Base-by-base conservation (phyloP, 64 coral and sea anemone genomes). In the Montipora sp. region DNA sequence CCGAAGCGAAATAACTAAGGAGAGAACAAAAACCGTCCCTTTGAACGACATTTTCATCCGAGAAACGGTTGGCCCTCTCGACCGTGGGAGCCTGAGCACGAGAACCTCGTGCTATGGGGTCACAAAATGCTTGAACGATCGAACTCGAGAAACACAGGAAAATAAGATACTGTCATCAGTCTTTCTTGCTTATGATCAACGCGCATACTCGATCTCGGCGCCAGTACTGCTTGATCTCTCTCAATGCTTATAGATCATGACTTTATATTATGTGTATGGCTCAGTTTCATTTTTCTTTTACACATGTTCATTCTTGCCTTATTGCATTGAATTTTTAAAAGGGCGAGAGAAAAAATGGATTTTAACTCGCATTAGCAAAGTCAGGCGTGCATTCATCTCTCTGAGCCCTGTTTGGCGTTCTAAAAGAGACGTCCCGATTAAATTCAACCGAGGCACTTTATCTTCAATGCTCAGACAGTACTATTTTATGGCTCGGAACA, bases 341-440 rank as follows among this genome's bases (percentile, higher is more conserved):
- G 71, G 2, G n/a, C 20, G 71, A 36, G 36, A 36, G 36, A 59
- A 23, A 83, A 83, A 83, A 83, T 83, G 20, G 20, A 66, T 83
- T 83, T 22, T 83, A 83, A 60, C 55, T 83, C 50, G 58, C 80
- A 83, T 83, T 83, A 83, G 46, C 50, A 53, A 83, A 83, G 80
- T 83, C 55, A 59, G 80, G 80, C 57, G 60, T 83, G 80, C 80
- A 83, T 83, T 23, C 51, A 83, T 83, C 80, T 83, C 80, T 60
- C 80, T 61, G 55, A 61, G 80, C 49, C 80, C 79, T 59, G 15
- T 83, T 83, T 83, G 80, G 44, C 0, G 80, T 83, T 83, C 80
- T 36, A 36, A 51, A 83, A 83, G 21, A 83, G 36, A 63, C 53
- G 5, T 66, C 10, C 63, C 80, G 7, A 15, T 18, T 19, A 59